Evolutionary conservation across 2,888 invertebrate genomes (phyloP), one percentile per base, ranked within the genome.

Genomic region (Apodemia zela): DNA sequence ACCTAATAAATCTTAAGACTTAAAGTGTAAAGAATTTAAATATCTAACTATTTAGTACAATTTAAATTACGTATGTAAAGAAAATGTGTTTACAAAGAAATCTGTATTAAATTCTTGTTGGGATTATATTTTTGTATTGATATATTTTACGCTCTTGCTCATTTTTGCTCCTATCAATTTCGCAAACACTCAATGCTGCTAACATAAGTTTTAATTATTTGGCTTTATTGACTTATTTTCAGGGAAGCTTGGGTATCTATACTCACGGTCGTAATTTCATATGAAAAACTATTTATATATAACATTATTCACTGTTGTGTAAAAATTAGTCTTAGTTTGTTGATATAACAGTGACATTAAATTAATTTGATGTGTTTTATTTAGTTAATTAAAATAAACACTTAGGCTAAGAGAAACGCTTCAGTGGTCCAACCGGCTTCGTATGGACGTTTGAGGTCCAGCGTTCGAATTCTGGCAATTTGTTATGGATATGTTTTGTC

Each of bases 91-190:
- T 54, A 21, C 6, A 54, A 54, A 11, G 25, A 18, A 54, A 54
- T 54, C 13, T 54, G 54, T 25, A 21, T 54, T 54, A 17, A 54
- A 54, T 54, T 18, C 42, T 54, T 25, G 18, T 25, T 54, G 54
- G 21, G 54, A 25, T 25, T 54, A 18, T 54, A 54, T 54, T 54
- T 54, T 54, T 54, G 54, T 54, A 54, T 25, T 54, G 54, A 54
- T 54, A 13, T 51, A 21, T 49, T 18, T 51, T 21, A 51, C 21
- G 51, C 51, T 51, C 51, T 51, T 21, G 21, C 18, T 51, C 18
- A 51, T 13, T 51, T 21, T 51, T 51, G 18, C 51, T 21, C 51
- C 21, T 51, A 13, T 38, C 3, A 13, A 13, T 4, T 51, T 51
- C 21, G 21, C 51, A 11, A 51, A 51, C 21, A 51, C 18, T 51